Percentiles rank a stretch among this genome's conserved stretches.
Conservation (phyloP, 2,797 vertebrate species). For the Chelonia mydas region DNA sequence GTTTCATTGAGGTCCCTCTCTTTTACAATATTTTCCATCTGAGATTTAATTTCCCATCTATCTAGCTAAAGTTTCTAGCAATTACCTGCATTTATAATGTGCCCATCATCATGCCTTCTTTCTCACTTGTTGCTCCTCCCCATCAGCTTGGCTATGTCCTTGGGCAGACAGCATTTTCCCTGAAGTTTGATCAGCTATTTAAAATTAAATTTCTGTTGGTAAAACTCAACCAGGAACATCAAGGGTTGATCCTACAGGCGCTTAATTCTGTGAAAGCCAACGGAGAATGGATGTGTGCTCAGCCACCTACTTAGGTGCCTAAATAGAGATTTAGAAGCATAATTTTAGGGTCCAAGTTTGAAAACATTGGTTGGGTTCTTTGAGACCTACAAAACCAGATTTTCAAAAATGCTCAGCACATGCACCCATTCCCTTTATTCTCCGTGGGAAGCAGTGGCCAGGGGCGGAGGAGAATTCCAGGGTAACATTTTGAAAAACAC, state of each 20-base stretch:
- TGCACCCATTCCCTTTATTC: background rate
- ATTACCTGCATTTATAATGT: background rate
- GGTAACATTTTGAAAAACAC: background rate
- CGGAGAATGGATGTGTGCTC: background rate
- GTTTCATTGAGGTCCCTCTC: background rate
- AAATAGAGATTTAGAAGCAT: background rate
- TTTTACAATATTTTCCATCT: background rate
- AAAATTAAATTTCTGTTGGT: background rate
- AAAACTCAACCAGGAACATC: background rate
- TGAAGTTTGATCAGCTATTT: background rate
- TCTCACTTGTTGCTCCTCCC: background rate
- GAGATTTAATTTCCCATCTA: background rate
- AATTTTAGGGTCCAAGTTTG: background rate
- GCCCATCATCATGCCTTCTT: background rate
- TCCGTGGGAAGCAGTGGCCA: background rate
- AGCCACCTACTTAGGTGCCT: accelerated
- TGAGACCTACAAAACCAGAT: background rate
- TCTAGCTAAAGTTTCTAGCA: background rate
- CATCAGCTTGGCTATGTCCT: background rate
- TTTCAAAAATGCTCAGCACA: background rate
- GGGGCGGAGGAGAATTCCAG: background rate
- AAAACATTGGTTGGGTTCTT: background rate
- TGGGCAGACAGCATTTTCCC: background rate
- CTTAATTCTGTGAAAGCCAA: background rate
- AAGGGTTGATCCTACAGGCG: background rate